Percentiles rank a stretch among this genome's conserved stretches.
phyloP scores from a whole-genome alignment of 2,113 vertebrate genomes.

The Vulpes lagopus region DNA sequence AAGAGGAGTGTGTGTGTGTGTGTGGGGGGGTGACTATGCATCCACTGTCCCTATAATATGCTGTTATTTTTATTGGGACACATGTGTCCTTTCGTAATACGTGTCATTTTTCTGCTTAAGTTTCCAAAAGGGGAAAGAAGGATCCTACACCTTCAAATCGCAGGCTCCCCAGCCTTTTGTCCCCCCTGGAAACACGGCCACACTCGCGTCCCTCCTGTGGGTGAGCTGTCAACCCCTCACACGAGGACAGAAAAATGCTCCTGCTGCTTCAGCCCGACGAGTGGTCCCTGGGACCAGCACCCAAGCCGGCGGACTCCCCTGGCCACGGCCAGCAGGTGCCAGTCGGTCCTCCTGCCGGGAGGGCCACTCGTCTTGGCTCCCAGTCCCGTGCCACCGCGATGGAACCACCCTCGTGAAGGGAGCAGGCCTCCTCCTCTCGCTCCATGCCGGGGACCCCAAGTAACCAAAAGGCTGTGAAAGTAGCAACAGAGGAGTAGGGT shows the following conservation, averaged over 20 bases:
- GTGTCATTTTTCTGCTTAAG: neutral
- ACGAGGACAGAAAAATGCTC: conserved; percentile 59
- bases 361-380: no score
- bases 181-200: no score
- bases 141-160: neutral
- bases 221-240: neutral
- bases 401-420: no score
- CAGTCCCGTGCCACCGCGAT: no score
- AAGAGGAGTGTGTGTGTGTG: neutral
- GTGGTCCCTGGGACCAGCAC: neutral
- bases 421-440: no score
- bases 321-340: no score
- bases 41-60: neutral
- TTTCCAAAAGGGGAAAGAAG: neutral
- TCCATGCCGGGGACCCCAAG: no score
- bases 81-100: neutral
- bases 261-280: conserved; percentile 65
- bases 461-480: no score
- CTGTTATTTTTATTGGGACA: neutral
- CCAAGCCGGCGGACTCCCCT: neutral
- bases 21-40: neutral
- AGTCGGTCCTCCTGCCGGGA: no score
- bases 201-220: neutral
- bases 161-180: neutral
- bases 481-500: no score